Evolutionary conservation across 2,113 vertebrate genomes (phyloP).

Genomic region (Brienomyrus longianalis): DNA sequence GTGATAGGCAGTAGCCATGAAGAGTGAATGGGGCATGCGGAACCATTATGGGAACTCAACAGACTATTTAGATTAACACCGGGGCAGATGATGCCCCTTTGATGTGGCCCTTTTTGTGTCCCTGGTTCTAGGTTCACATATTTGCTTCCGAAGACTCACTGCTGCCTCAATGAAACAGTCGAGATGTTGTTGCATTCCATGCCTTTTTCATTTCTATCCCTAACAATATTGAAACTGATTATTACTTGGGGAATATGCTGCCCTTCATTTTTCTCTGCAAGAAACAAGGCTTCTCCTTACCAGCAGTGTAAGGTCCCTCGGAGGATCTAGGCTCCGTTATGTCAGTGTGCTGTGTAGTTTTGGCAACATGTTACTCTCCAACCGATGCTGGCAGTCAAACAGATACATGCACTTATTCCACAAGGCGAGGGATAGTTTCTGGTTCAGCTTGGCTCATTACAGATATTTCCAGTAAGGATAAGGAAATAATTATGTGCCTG

Average conservation of each 20-base stretch:
- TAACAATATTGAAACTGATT: constrained; percentile 5
- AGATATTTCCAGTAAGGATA: neutral
- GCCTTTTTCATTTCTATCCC: constrained; percentile 7
- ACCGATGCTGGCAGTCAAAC: constrained; percentile 1
- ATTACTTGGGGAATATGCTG: constrained; percentile 28
- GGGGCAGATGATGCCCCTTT: constrained; percentile 51
- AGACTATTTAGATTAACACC: constrained; percentile 52
- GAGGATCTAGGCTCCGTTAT: constrained; percentile 16
- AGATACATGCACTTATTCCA: neutral
- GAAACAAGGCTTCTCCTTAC: constrained; percentile 39
- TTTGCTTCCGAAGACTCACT: neutral
- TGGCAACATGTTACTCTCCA: neutral
- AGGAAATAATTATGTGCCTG: neutral
- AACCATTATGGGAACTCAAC: constrained; percentile 29
- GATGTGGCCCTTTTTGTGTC: constrained; percentile 53
- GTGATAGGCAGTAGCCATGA: neutral
- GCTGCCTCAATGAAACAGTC: neutral
- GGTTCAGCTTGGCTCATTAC: neutral
- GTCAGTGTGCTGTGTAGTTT: constrained; percentile 20
- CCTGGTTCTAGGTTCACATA: constrained; percentile 28
- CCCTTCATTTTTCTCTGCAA: constrained; percentile 32
- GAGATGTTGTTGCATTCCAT: neutral
- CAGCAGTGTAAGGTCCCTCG: neutral
- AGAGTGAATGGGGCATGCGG: constrained; percentile 4
- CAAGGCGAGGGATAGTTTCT: neutral